Evolutionary conservation across 2,113 vertebrate genomes (phyloP).

Genomic region (Poecile atricapillus): DNA sequence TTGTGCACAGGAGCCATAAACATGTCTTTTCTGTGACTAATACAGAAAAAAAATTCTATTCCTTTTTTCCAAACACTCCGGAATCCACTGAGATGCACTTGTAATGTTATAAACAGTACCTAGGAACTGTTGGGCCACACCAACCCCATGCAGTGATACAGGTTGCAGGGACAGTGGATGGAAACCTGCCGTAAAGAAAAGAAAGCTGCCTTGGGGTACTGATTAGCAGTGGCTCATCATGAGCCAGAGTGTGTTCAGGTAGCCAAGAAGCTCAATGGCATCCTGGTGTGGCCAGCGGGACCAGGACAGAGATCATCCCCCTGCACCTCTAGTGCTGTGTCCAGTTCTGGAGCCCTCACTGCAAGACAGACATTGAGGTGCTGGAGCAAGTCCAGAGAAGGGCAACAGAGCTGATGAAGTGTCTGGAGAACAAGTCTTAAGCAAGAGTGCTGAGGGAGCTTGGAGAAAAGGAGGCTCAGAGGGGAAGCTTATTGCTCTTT

Average conservation of each 20-base stretch:
- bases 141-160: neutral
- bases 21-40: slow-evolving; percentile 30
- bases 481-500: neutral
- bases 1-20: slow-evolving; percentile 21
- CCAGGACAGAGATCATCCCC: too few relatives aligned
- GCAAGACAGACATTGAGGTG: neutral
- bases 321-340: accelerated
- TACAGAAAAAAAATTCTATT: neutral
- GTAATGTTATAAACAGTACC: neutral
- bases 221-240: neutral
- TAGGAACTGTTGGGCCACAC: neutral
- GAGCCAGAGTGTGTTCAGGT: neutral
- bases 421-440: neutral
- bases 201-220: neutral
- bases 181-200: neutral
- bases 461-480: neutral
- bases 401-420: accelerated
- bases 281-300: neutral
- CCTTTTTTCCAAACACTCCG: neutral
- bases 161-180: neutral
- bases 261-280: neutral
- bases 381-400: neutral
- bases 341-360: neutral
- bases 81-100: neutral
- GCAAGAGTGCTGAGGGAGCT: neutral